phyloP scores from a whole-genome alignment of 2,113 vertebrate species.

The Phycodurus eques region DNA sequence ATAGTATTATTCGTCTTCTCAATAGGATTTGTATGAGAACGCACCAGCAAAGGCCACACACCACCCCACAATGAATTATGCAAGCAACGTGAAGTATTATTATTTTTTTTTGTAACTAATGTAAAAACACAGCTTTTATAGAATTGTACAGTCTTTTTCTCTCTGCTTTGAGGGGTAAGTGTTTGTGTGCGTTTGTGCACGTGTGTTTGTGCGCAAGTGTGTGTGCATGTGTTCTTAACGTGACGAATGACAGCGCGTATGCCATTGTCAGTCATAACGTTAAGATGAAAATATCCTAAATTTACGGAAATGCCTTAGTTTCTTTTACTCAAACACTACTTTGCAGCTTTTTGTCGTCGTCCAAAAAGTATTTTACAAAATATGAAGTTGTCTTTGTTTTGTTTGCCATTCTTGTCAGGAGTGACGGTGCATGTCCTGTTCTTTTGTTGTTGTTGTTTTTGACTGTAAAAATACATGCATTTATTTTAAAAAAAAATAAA shows the following conservation, averaged over 20 bases:
- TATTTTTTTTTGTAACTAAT: constrained; percentile 98
- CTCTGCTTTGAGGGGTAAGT: constrained; percentile 64
- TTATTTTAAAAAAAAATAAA: constrained; percentile 77
- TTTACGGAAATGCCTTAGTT: constrained; percentile 62
- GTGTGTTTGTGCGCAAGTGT: neutral
- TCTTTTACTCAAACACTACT: constrained; percentile 70
- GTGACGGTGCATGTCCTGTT: constrained; percentile 73
- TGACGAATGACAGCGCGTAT: constrained; percentile 59
- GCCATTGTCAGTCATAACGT: neutral
- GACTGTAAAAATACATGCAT: constrained; percentile 79
- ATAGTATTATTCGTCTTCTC: constrained; percentile 82
- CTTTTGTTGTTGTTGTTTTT: constrained; percentile 22
- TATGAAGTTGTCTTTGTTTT: constrained; percentile 18
- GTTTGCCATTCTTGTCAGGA: constrained; percentile 64
- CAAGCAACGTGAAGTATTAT: constrained; percentile 88
- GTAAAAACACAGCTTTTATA: constrained; percentile 99
- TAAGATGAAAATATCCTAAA: constrained; percentile 55
- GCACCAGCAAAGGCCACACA: constrained; percentile 89
- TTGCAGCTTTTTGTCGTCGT: constrained; percentile 48
- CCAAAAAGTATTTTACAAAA: constrained; percentile 14
- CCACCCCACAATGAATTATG: constrained; percentile 83
- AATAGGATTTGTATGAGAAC: constrained; percentile 75
- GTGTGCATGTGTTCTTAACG: neutral
- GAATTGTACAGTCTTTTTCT: constrained; percentile 91
- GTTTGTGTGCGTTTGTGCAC: constrained; percentile 17